Conservation (phyloP, 2,797 vertebrate genomes). For the Pseudomugil gertrudae region DNA sequence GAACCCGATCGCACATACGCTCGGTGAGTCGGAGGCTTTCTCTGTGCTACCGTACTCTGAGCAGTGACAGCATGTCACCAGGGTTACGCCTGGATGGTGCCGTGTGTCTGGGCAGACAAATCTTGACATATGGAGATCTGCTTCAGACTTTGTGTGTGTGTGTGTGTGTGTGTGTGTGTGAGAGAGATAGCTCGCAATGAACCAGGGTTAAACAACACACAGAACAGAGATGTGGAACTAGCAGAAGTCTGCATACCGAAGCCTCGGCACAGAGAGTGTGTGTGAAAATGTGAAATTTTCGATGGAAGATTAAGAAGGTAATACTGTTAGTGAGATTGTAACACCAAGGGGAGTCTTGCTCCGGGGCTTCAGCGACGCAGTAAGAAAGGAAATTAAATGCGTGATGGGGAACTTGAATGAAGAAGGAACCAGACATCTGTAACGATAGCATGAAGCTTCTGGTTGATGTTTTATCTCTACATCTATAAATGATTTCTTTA, state of each 20-base stretch:
- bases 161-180: constrained; percentile 8
- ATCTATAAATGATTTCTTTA: constrained; percentile 52
- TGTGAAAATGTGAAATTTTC: constrained; percentile 18
- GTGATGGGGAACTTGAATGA: constrained; percentile 34
- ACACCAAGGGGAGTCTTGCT: constrained; percentile 26
- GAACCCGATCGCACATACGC: constrained; percentile 14
- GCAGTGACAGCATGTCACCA: constrained; percentile 62
- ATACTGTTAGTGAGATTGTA: constrained; percentile 22
- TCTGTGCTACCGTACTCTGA: constrained; percentile 60
- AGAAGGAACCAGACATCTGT: constrained; percentile 40
- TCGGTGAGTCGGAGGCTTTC: constrained; percentile 30
- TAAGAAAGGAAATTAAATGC: constrained; percentile 43
- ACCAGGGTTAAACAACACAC: constrained; percentile 39
- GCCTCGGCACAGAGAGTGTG: constrained; percentile 7
- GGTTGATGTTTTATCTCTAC: constrained; percentile 33
- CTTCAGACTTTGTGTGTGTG: constrained; percentile 29
- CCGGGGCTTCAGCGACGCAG: constrained; percentile 15
- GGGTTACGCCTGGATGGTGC: constrained; percentile 61
- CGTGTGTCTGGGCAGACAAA: constrained; percentile 39
- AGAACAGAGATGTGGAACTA: constrained; percentile 31
- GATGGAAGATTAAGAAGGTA: constrained; percentile 32
- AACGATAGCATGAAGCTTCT: constrained; percentile 23
- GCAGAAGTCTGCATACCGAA: constrained; percentile 30
- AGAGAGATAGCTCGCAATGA: constrained; percentile 11
- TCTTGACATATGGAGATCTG: constrained; percentile 65